A percentile compares a stretch with the other conserved stretches of the same genome.
Conservation (phyloP, 64 coral and sea anemone species). For the Hydrozoanthus tunicans region DNA sequence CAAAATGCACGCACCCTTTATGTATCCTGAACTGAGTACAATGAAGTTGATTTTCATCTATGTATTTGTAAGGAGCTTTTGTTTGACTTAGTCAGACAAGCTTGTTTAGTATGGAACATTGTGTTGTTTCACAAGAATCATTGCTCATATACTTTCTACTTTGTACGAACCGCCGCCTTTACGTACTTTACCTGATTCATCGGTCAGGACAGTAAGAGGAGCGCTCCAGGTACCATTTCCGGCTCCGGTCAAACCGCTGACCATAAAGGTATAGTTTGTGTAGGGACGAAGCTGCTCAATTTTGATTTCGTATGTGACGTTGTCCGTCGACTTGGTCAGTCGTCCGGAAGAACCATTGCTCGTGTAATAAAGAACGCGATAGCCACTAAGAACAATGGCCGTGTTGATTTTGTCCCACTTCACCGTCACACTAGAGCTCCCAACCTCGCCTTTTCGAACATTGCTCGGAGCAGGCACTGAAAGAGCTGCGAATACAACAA, state of each 20-base stretch:
- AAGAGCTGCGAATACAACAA: background rate
- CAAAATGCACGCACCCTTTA: too few relatives aligned
- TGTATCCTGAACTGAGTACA: too few relatives aligned
- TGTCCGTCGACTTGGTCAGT: background rate
- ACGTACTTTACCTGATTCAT: constrained; percentile 22
- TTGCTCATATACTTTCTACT: too few relatives aligned
- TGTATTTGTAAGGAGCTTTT: too few relatives aligned
- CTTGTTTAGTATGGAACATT: too few relatives aligned
- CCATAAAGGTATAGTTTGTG: constrained; percentile 17
- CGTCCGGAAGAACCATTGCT: background rate
- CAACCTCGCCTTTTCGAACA: background rate
- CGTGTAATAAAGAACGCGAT: background rate
- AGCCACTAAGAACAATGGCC: background rate
- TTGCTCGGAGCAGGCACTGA: constrained; percentile 8
- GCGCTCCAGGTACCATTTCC: constrained; percentile 21
- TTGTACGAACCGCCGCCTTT: too few relatives aligned
- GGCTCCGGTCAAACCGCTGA: constrained; percentile 6
- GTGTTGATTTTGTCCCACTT: background rate
- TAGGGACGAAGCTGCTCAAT: constrained; percentile 1
- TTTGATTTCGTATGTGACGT: background rate
- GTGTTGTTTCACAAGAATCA: too few relatives aligned
- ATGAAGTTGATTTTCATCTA: too few relatives aligned
- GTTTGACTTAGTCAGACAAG: too few relatives aligned
- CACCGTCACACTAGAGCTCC: background rate
- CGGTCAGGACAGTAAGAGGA: background rate